These are phyloP conservation scores for Acanthisitta chloris DNA, from an alignment of 2,113 vertebrate species.

Conservation along the genomic window DNA sequence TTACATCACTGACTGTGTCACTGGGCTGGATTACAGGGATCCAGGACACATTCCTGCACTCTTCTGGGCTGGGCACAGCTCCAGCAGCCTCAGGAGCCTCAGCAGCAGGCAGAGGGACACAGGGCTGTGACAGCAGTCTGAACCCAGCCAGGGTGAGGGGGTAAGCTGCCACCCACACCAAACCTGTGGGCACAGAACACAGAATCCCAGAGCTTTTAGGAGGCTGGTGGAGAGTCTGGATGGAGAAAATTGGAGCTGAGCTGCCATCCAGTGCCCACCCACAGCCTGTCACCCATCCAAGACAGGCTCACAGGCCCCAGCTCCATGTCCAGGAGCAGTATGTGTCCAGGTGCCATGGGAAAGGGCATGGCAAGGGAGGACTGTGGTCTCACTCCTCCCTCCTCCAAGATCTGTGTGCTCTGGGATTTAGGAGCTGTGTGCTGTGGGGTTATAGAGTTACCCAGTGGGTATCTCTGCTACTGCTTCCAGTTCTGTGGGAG, in stretches of 20 bases:
- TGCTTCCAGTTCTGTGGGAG: neutral
- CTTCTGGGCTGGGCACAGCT: neutral
- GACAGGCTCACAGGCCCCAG: rapidly evolving
- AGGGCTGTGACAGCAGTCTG: neutral
- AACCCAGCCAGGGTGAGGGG: rapidly evolving
- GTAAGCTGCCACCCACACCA: neutral
- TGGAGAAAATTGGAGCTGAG: neutral
- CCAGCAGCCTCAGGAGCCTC: neutral
- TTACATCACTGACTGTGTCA: neutral
- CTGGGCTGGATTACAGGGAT: neutral
- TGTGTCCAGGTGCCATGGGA: rapidly evolving
- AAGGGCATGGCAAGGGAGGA: neutral
- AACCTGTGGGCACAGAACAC: neutral
- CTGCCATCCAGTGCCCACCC: too few relatives aligned
- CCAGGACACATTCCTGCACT: neutral
- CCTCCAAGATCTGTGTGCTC: neutral
- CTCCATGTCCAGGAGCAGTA: neutral
- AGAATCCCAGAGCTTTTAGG: neutral
- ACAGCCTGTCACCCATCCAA: rapidly evolving
- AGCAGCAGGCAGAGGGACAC: rapidly evolving
- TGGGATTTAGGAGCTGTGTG: neutral
- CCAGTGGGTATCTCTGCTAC: neutral
- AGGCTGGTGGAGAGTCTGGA: neutral
- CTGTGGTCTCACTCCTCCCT: neutral
- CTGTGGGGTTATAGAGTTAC: too few relatives aligned